Evolutionary conservation across 2,888 invertebrate species (phyloP), one percentile per base, ranked within the genome.

Genomic region (Acleris holmiana): DNA sequence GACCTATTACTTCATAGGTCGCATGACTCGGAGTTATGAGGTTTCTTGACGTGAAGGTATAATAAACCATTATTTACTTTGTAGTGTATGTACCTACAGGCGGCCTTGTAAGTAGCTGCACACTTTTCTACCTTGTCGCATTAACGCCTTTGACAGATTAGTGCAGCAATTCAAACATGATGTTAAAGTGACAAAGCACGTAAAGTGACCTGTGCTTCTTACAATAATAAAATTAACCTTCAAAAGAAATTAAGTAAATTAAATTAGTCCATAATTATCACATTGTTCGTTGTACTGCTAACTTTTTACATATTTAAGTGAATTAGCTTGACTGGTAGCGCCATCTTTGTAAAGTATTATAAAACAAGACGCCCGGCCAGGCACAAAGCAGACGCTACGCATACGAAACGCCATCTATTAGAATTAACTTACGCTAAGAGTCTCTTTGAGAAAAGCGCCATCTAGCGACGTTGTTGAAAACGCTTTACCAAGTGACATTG

Each of bases 331-430:
- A 19, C 15, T 13, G 21, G 56, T 62, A 56, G 35, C 56, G 56
- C 29, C 50, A 56, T 25, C 61, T 62, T 7, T 56, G 18, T 6
- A 5, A 29, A 29, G 15, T 44, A 4, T 35, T 35, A 35, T 35
- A 10, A 35, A 35, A 35, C 35, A 13, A 35, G 13, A 35, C 13
- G 10, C 1, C 29, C 1, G 29, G 3, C 3, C 13, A 10, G 10
- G 29, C 3, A 35, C 29, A 35, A 35, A 35, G 29, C 13, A 8
- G 35, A 35, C 35, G 35, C 13, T 10, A 13, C 35, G 13, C 44
- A n/a, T 44, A 15, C 17, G 4, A 5, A 7, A n/a, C 48, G 68
- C 59, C 67, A 67, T 71, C 69, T 70, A 61, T 44, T 15, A 4
- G 15, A n/a, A n/a, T 3, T 19, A 19, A 13, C 47, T 2, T 47